These are phyloP conservation scores for Hoplostethus atlanticus DNA, from an alignment of 2,797 vertebrate species.

Conservation along the genomic window DNA sequence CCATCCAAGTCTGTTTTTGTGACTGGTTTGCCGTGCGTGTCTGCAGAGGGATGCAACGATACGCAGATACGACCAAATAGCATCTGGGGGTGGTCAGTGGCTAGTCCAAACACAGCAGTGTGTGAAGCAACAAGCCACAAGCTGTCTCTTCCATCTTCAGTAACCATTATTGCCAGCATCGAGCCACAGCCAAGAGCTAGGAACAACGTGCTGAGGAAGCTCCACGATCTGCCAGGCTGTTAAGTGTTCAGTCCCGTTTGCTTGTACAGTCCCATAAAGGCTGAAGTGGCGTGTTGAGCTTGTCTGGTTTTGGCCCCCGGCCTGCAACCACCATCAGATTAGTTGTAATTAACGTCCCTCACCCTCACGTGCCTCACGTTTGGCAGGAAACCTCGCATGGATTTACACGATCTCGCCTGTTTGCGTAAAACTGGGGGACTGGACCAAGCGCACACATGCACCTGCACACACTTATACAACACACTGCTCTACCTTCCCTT, in stretches of 20 bases:
- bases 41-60: background rate
- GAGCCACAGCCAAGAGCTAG: background rate
- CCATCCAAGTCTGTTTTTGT: background rate
- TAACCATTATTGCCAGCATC: slow-evolving; percentile 3
- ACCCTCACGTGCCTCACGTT: slow-evolving; percentile 44
- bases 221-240: background rate
- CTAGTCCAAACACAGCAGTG: background rate
- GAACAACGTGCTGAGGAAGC: background rate
- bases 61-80: background rate
- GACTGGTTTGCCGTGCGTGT: too few species aligned
- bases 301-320: background rate
- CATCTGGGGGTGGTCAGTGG: background rate
- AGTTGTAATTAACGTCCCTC: slow-evolving; percentile 59
- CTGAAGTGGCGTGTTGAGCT: background rate
- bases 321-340: slow-evolving; percentile 58
- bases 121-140: slow-evolving; percentile 9
- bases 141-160: slow-evolving; percentile 14
- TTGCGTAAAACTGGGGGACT: slow-evolving; percentile 6
- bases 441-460: background rate
- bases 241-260: slow-evolving; percentile 21
- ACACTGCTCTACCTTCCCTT: background rate
- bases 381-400: slow-evolving; percentile 30
- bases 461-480: background rate
- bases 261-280: slow-evolving; percentile 10
- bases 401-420: slow-evolving; percentile 26